Evolutionary conservation across 2,888 invertebrate genomes (phyloP), one percentile per base, ranked within the genome.

Genomic region (Parnassius mnemosyne): DNA sequence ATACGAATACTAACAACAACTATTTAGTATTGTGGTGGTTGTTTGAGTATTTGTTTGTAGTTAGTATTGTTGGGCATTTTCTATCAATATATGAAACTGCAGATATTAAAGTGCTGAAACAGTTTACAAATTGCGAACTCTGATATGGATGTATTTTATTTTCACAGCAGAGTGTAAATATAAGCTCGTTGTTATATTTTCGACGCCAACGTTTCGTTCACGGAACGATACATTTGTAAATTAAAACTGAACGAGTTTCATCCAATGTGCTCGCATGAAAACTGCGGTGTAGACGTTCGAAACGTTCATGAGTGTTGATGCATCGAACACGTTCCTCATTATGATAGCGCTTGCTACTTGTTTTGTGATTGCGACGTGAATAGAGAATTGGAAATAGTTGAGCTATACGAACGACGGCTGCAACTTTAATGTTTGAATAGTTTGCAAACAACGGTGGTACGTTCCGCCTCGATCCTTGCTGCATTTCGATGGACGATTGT

Each of bases 331-430:
- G 46, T 46, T 13, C n/a, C 58, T 46, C 59, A 59, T 59, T 59
- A 59, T 13, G 44, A 58, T 34, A 44, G 25, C 46, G 44, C 46
- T 46, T 46, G 41, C 11, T 34, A n/a, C 11, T 53, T 60, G 49
- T 50, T 60, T 50, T 50, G 54, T 20, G 42, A 50, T 54, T 25
- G 50, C 54, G 20, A 50, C 49, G 25, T 54, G 60, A 60, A 60
- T 60, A 34, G 20, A 43, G 54, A 20, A 44, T 51, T 43, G 57
- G 25, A 60, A 54, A 60, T 54, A 25, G 60, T 60, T 51, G 41
- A 9, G 51, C 46, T n/a, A 16, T 43, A 42, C 54, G 42, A 54
- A 13, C 49, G 49, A 54, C 43, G 54, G 13, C 54, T 49, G 60
- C 41, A 60, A 54, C 50, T 60, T 60, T 42, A 42, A 50, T 49